A percentile compares a stretch with the other conserved stretches of the same genome.
Evolutionary conservation across 2,113 vertebrate species (phyloP).

Genomic region (Perca schrenkii): DNA sequence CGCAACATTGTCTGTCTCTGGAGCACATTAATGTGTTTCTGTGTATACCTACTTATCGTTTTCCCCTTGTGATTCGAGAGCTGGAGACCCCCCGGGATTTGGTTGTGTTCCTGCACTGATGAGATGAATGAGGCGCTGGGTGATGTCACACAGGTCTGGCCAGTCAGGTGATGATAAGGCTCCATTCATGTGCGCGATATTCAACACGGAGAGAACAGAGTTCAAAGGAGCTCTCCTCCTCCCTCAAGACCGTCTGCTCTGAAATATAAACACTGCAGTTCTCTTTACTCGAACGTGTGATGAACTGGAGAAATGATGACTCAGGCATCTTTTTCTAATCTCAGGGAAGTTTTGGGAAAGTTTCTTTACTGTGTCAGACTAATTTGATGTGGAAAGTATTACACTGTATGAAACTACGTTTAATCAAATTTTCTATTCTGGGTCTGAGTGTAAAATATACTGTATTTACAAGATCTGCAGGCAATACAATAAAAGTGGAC

Average conservation of each 20-base stretch:
- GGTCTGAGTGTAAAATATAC: not conserved
- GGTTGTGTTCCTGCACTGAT: constrained; percentile 32
- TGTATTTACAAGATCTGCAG: constrained; percentile 23
- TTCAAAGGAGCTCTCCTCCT: constrained; percentile 48
- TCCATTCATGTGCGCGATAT: constrained; percentile 50
- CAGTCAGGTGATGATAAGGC: constrained; percentile 34
- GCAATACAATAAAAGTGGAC: not conserved
- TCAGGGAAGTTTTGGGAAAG: constrained; percentile 42
- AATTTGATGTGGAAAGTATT: constrained; percentile 33
- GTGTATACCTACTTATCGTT: constrained; percentile 49
- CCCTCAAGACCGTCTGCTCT: constrained; percentile 41
- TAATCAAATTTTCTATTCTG: constrained; percentile 4
- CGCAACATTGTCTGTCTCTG: constrained; percentile 68
- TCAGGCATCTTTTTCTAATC: constrained; percentile 40
- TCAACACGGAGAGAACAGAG: constrained; percentile 42
- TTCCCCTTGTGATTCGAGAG: constrained; percentile 48
- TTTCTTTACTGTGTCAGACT: constrained; percentile 36
- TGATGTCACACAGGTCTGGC: constrained; percentile 59
- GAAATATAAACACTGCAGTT: constrained; percentile 54
- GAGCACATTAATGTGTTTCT: constrained; percentile 49
- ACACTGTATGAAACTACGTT: constrained; percentile 14
- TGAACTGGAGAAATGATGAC: constrained; percentile 54
- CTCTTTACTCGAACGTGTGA: constrained; percentile 35
- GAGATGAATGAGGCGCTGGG: constrained; percentile 45
- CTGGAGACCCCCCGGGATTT: constrained; percentile 35